Evolutionary conservation across 2,113 vertebrate species (phyloP), one percentile per base, ranked within the genome.

Genomic region (Stomatorhinus ivindoensis): DNA sequence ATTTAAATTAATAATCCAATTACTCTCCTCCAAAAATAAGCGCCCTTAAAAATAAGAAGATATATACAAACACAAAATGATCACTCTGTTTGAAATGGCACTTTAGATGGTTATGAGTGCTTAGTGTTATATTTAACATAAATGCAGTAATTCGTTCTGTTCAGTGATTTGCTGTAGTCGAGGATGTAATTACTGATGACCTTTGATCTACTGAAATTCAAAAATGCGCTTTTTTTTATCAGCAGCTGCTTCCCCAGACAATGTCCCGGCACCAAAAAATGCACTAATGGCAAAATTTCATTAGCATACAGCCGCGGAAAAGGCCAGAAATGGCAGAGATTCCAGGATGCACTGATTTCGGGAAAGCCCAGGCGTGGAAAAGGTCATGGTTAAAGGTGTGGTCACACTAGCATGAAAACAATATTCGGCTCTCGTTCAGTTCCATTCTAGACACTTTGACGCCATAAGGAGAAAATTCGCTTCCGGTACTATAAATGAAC

Each of bases 61-160:
- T n/a, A 86, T 35, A 51, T 27, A 21, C 48, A 55, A 39, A n/a
- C 13, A 39, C 85, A 53, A 21, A n/a, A 89, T 39, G 35, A 55
- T 39, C 3, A 31, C 4, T 50, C 1, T 55, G 87, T 24, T 42
- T 89, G 19, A 51, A 46, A 53, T 44, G 48, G 31, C 31, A 44
- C 73, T 82, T 55, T 7, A 42, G 7, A 21, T 31, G 51, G 31
- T 82, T 89, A 80, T 46, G 48, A 42, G 88, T 24, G 76, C 73
- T 58, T n/a, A 10, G 24, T 61, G 50, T 53, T 55, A 83, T 83
- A 89, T 88, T 88, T 88, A 50, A 88, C 61, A 53, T 87, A 80
- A 51, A 47, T 88, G 47, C 88, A 80, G 46, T 42, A 35, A 31
- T 39, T 39, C 51, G 61, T 21, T 44, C 24, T 85, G 51, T 39